Conservation (phyloP, 2,113 vertebrate genomes). For the Phoenicopterus ruber region DNA sequence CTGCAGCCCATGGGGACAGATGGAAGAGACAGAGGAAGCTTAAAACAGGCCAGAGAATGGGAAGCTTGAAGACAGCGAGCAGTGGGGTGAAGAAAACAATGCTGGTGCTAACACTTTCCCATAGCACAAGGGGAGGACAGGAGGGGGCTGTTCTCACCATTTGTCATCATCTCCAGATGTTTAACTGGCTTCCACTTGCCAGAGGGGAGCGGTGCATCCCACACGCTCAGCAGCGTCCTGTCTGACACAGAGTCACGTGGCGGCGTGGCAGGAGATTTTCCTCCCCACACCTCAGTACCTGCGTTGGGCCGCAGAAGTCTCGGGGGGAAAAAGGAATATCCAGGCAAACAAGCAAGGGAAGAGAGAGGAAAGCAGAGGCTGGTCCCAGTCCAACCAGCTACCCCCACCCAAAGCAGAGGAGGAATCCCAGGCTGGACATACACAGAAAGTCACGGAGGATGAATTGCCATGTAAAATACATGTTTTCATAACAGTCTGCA, state of each 20-base stretch:
- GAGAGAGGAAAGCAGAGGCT: background rate
- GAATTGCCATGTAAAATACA: background rate
- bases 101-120: background rate
- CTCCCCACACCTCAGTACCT: background rate
- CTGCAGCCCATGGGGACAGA: background rate
- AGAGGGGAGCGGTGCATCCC: background rate
- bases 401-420: background rate
- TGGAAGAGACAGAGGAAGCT: background rate
- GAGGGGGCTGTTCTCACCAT: background rate
- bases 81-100: background rate
- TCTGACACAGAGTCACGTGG: background rate
- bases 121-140: background rate
- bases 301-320: background rate
- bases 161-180: background rate
- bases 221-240: background rate
- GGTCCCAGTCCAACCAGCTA: conserved; percentile 1
- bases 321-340: background rate
- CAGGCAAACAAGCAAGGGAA: background rate
- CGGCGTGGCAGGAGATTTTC: rapidly evolving
- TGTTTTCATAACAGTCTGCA: background rate
- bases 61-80: background rate
- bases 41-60: background rate
- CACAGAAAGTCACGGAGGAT: conserved; percentile 3
- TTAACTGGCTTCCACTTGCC: background rate
- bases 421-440: conserved; percentile 10